Base-by-base conservation (phyloP, 1,140 invertebrate species). In the Drosophila persimilis region DNA sequence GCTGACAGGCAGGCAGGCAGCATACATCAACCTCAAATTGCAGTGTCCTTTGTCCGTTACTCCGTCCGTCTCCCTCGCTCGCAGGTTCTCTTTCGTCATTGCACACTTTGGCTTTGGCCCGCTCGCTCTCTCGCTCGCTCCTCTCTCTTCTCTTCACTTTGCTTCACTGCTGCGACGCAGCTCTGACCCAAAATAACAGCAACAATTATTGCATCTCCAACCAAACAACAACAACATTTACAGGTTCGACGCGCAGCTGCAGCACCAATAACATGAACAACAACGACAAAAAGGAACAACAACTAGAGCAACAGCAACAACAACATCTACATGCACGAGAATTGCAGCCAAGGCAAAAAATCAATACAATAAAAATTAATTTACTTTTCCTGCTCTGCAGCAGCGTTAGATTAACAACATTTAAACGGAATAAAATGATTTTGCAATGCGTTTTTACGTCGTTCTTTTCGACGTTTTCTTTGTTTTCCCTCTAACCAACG, bases 401-500 rank as follows among this genome's bases (percentile, higher is more conserved):
- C 31, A 62, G 15, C 22, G 17, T 15, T 29, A 44, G 41, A 57
- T 56, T 26, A 48, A 20, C 39, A 39, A 20, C 26, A 13, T 52
- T 65, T 31, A 24, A 44, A 44, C 43, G 39, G 22, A 44, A 17
- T 15, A 51, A 35, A 41, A 41, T 75, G 24, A 57, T 70, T 62
- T 43, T 56, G 29, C 26, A 80, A 70, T 86, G 67, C 78, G 71
- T 76, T 88, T 84, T 88, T 88, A 88, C 83, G 83, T 83, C 84
- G 83, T 86, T 72, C 74, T 75, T 86, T 86, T 65, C 88, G 66
- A 88, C 88, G 84, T 88, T 88, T 88, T 88, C 83, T 88, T 88
- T 88, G 83, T 88, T 88, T 88, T 88, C 83, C 83, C 75, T 72
- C 53, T 62, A 73, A 71, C 70, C 80, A 81, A 61, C 62, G 81